Conservation (phyloP, 2,113 vertebrate genomes). For the Balaeniceps rex region DNA sequence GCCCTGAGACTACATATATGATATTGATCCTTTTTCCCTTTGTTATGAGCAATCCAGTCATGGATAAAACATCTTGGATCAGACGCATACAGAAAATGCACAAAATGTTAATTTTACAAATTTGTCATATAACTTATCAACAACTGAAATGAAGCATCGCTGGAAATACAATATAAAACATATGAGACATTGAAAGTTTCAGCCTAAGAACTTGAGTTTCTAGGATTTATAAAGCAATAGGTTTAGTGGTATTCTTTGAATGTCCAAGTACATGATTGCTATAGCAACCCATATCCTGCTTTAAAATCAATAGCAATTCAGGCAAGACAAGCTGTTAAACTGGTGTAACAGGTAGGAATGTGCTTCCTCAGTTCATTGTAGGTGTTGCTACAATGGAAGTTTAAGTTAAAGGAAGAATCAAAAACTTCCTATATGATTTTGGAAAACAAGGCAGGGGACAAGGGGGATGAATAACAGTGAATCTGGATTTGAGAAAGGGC, state of each 20-base stretch:
- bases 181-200: background rate
- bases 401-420: background rate
- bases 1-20: slow-evolving; percentile 27
- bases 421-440: background rate
- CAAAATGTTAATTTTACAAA: background rate
- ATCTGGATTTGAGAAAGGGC: background rate
- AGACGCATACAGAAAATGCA: background rate
- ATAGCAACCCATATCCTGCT: slow-evolving; percentile 10
- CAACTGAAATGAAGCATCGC: background rate
- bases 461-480: background rate
- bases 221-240: background rate
- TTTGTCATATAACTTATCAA: background rate
- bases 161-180: background rate
- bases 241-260: background rate
- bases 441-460: background rate
- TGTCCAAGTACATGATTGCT: slow-evolving; percentile 1
- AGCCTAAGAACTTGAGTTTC: background rate
- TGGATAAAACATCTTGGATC: background rate
- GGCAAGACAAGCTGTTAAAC: slow-evolving; percentile 33
- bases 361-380: background rate
- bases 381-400: background rate
- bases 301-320: slow-evolving; percentile 51
- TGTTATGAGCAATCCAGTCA: slow-evolving; percentile 12
- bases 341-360: background rate
- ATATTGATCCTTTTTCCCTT: slow-evolving; percentile 48